Base-by-base conservation (phyloP, 1,140 invertebrate species). In the Ptiloglossa arizonensis region DNA sequence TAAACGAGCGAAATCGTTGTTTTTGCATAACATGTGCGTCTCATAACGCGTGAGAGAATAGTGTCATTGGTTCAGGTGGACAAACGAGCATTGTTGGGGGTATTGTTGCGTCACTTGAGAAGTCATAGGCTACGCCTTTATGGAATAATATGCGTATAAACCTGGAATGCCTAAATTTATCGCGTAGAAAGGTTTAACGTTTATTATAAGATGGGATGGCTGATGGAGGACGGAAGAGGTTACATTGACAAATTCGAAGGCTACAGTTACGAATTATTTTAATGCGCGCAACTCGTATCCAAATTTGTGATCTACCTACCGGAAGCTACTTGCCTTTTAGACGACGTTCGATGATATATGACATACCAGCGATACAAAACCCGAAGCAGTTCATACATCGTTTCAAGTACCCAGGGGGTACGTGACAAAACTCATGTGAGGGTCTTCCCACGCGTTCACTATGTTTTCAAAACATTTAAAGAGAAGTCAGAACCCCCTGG, bases 41-140 rank as follows among this genome's bases (percentile, higher is more conserved):
- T 17, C 1, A 22, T 64, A 56, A 70, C 52, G 72, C 22, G 72
- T 44, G 57, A 77, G 38, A 24, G 60, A 83, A 63, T 54, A 66
- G n/a, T 17, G 70, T 59, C 66, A 70, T 66, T 68, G 56, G 35
- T 82, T 82, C 79, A 22, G 32, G 59, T 73, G 79, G 69, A 82
- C 80, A 83, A 79, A 70, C 75, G 38, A 72, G 63, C 82, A 79
- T 79, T 79, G 82, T 82, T 27, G 24, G n/a, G 41, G 48, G 52
- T 46, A 4, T 35, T 17, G 17, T 75, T 68, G 63, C 72, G 29
- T 66, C 72, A 63, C 41, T 62, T 66, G 24, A 29, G 41, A 56
- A 24, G 62, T 52, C 46, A 46, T 48, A 9, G 38, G 52, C 81
- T 67, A 54, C 66, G 66, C 66, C 79, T 66, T 64, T 27, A 11